Evolutionary conservation across 2,888 invertebrate species (phyloP).

Genomic region (Metacarcinus magister): DNA sequence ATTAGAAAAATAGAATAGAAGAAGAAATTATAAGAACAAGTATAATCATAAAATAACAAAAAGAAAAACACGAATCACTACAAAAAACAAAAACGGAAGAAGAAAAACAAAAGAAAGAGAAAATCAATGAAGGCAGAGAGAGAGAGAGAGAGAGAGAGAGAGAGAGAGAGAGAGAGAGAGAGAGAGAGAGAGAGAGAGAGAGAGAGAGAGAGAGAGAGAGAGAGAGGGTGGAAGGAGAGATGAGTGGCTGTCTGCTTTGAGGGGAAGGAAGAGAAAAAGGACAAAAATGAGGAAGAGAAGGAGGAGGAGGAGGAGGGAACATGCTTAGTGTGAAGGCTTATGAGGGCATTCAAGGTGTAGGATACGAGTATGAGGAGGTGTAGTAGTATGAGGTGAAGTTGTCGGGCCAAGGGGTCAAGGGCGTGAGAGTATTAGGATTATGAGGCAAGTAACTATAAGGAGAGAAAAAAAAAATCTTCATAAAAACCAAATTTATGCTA

Average conservation of each 20-base stretch:
- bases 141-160: not conserved
- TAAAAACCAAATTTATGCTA: not conserved
- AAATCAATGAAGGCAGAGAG: not conserved
- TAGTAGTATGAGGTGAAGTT: no score
- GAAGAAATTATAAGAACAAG: not conserved
- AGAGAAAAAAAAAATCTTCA: not conserved
- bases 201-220: not conserved
- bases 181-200: slow-evolving; percentile 19
- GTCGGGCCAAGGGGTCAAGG: no score
- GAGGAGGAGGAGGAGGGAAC: not conserved
- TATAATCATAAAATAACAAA: not conserved
- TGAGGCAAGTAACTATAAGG: not conserved
- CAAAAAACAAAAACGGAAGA: not conserved
- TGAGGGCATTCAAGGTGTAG: no score
- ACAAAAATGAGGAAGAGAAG: not conserved
- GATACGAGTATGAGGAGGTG: no score
- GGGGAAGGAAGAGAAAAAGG: not conserved
- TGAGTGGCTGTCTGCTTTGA: not conserved
- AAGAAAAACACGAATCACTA: not conserved
- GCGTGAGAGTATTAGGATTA: not conserved
- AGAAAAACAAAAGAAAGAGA: not conserved
- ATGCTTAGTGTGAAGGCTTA: not conserved
- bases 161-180: not conserved
- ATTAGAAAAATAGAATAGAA: not conserved
- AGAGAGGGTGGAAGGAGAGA: not conserved